Conservation (phyloP, 1,140 invertebrate genomes). For the Calycopis cecrops region DNA sequence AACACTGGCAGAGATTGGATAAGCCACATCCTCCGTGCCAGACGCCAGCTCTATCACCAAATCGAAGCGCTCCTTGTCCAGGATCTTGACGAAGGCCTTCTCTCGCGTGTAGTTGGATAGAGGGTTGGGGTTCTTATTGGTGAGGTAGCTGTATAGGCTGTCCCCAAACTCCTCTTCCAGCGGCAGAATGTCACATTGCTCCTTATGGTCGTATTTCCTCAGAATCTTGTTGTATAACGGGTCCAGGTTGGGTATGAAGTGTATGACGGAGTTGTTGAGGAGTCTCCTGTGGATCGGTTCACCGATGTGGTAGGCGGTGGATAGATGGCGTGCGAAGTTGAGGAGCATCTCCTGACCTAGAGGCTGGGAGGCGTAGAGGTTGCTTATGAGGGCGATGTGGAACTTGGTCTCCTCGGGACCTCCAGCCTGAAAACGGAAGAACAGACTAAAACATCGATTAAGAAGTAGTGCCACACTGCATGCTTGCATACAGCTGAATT, state of each 20-base stretch:
- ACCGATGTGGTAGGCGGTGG: slow-evolving; percentile 80
- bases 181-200: slow-evolving; percentile 62
- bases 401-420: slow-evolving; percentile 86
- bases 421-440: slow-evolving; percentile 75
- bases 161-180: slow-evolving; percentile 76
- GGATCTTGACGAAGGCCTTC: slow-evolving; percentile 76
- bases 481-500: no score
- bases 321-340: slow-evolving; percentile 87
- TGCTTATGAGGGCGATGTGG: slow-evolving; percentile 88
- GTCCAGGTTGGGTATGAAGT: slow-evolving; percentile 86
- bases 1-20: slow-evolving; percentile 60
- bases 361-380: slow-evolving; percentile 88
- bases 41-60: slow-evolving; percentile 79
- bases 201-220: slow-evolving; percentile 42
- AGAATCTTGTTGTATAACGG: slow-evolving; percentile 72
- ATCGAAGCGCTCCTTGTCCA: slow-evolving; percentile 77
- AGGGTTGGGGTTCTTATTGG: slow-evolving; percentile 48
- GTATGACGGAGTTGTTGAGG: slow-evolving; percentile 83
- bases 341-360: slow-evolving; percentile 89
- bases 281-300: slow-evolving; percentile 79
- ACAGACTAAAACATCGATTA: neutral
- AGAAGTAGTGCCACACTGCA: no score
- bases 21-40: slow-evolving; percentile 76
- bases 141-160: slow-evolving; percentile 71
- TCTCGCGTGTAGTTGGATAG: slow-evolving; percentile 63